phyloP scores from a whole-genome alignment of 1,140 invertebrate species.

The Tribolium castaneum region DNA sequence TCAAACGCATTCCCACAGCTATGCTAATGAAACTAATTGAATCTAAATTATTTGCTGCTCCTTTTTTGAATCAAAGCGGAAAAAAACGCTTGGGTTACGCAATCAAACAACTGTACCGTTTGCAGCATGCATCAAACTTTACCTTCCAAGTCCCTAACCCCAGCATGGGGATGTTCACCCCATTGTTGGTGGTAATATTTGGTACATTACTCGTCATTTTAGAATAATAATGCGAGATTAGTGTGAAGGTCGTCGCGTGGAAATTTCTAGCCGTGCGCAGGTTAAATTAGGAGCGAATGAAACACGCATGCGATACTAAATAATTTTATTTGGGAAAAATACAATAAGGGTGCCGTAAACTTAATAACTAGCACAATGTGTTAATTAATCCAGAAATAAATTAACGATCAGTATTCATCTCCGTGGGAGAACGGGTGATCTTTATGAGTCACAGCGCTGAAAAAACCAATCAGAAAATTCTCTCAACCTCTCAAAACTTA shows the following conservation, averaged over 20 bases:
- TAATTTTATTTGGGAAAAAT: background rate
- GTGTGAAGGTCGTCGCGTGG: slow-evolving; percentile 1
- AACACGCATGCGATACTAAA: background rate
- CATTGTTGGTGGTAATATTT: slow-evolving; percentile 70
- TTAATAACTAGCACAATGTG: background rate
- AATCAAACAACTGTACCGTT: background rate
- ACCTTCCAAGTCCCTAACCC: slow-evolving; percentile 74
- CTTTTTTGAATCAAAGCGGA: slow-evolving; percentile 57
- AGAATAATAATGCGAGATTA: background rate
- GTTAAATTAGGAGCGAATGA: background rate
- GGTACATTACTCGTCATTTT: slow-evolving; percentile 64
- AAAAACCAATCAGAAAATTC: background rate
- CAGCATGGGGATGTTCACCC: slow-evolving; percentile 71
- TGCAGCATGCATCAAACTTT: background rate
- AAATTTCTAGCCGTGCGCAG: background rate
- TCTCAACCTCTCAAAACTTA: slow-evolving; percentile 46
- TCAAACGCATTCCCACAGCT: slow-evolving; percentile 64
- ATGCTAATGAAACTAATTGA: slow-evolving; percentile 66
- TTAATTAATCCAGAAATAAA: background rate
- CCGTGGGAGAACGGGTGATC: slow-evolving; percentile 4
- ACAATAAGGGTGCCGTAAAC: background rate
- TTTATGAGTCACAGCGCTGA: background rate
- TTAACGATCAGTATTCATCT: slow-evolving; percentile 21
- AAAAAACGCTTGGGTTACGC: background rate
- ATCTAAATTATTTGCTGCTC: slow-evolving; percentile 64